phyloP scores from a whole-genome alignment of 2,797 vertebrate genomes.

The Melanotaenia maccullochi region DNA sequence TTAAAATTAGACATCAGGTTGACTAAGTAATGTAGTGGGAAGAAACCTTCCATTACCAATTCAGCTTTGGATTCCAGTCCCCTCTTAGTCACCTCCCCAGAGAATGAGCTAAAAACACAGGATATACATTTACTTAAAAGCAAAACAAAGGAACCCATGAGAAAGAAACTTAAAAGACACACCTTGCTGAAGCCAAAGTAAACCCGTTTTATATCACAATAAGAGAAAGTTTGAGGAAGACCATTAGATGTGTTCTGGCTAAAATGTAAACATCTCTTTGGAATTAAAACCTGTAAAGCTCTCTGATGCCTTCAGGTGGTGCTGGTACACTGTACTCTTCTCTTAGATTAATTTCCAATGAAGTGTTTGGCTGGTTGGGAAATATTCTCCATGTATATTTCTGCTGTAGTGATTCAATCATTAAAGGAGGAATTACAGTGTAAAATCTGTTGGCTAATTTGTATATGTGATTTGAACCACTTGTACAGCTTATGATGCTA shows the following conservation, averaged over 20 bases:
- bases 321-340: conserved; percentile 49
- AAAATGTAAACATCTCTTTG: background rate
- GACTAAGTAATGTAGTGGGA: too few relatives aligned
- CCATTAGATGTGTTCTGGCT: background rate
- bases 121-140: too few relatives aligned
- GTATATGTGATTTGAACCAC: conserved; percentile 27
- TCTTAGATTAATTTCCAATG: conserved; percentile 13
- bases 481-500: background rate
- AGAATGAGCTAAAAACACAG: too few relatives aligned
- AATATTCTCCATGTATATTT: conserved; percentile 19
- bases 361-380: conserved; percentile 34
- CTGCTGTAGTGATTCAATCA: conserved; percentile 27
- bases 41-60: too few relatives aligned
- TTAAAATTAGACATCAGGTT: too few relatives aligned
- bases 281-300: conserved; percentile 35
- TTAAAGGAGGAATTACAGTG: conserved; percentile 35
- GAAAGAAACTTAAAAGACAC: too few relatives aligned
- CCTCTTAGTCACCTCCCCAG: too few relatives aligned
- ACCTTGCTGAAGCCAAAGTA: too few relatives aligned
- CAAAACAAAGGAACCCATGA: too few relatives aligned
- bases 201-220: background rate
- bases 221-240: background rate
- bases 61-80: too few relatives aligned
- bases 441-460: conserved; percentile 6
- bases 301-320: conserved; percentile 59